These are phyloP conservation scores for Orientallactaga sibirica DNA, from an alignment of 2,797 vertebrate genomes.

Conservation along the genomic window DNA sequence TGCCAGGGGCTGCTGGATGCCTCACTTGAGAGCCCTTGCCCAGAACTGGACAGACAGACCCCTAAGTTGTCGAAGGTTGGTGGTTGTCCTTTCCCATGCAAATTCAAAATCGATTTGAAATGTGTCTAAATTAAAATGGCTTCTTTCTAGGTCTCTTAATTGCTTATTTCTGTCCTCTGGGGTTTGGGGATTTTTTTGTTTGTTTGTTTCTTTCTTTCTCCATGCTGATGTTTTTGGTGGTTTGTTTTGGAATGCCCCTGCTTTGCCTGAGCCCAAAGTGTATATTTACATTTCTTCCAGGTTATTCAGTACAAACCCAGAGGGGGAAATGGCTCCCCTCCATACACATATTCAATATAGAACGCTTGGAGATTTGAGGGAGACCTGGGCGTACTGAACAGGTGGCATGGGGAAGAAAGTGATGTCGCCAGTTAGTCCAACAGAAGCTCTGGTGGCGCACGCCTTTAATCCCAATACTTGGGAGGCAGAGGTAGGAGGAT, in stretches of 20 bases:
- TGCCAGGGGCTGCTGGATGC: neutral
- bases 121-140: conserved; percentile 36
- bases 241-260: conserved; percentile 17
- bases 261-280: neutral
- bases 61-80: neutral
- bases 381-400: neutral
- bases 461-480: no score
- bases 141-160: conserved; percentile 51
- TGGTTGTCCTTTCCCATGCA: neutral
- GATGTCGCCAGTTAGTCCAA: neutral
- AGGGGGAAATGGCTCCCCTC: conserved; percentile 6
- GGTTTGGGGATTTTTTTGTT: neutral
- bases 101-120: conserved; percentile 56
- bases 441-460: no score
- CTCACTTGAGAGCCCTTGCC: neutral
- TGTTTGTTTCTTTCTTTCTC: conserved; percentile 5
- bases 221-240: conserved; percentile 6
- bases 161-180: conserved; percentile 16
- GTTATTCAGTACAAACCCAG: neutral
- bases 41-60: neutral
- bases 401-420: neutral
- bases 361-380: neutral
- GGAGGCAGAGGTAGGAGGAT: no score
- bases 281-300: neutral
- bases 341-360: neutral